Evolutionary conservation across 1,140 invertebrate genomes (phyloP).

Genomic region (Adoxophyes honmai): DNA sequence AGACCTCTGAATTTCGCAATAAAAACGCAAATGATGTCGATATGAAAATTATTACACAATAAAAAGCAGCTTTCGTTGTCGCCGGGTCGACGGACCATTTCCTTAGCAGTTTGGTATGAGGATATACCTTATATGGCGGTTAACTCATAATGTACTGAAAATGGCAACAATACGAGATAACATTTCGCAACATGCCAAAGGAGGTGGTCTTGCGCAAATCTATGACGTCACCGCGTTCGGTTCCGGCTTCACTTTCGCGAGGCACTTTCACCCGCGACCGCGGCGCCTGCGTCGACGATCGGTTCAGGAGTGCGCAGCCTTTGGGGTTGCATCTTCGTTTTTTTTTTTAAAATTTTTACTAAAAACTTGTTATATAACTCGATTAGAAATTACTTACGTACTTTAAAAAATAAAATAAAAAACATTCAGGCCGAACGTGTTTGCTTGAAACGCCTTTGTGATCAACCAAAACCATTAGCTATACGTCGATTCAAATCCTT

Average conservation of each 20-base stretch:
- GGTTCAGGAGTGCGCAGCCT: conserved; percentile 14
- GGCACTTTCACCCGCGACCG: conserved; percentile 63
- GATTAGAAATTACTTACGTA: too few species aligned
- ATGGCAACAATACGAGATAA: conserved; percentile 32
- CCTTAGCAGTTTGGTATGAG: not conserved
- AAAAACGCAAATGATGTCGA: not conserved
- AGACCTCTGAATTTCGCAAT: conserved; percentile 2
- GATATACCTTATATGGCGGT: not conserved
- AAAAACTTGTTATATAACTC: too few species aligned
- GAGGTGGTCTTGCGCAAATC: conserved; percentile 62
- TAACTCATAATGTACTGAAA: not conserved
- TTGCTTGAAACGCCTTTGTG: too few species aligned
- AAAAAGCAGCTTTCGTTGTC: not conserved
- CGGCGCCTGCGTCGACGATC: conserved; percentile 30
- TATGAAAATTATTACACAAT: not conserved
- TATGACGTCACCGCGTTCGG: conserved; percentile 60
- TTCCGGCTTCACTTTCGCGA: conserved; percentile 74
- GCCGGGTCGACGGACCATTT: conserved; percentile 1
- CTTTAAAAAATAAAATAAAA: too few species aligned
- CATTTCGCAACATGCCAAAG: conserved; percentile 52
- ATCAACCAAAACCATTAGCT: too few species aligned
- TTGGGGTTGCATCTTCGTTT: conserved; percentile 2
- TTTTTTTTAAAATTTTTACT: too few species aligned
- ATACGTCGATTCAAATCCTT: too few species aligned
- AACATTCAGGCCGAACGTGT: too few species aligned